Base-by-base conservation (phyloP, 1,140 invertebrate species). In the Drosophila virilis region DNA sequence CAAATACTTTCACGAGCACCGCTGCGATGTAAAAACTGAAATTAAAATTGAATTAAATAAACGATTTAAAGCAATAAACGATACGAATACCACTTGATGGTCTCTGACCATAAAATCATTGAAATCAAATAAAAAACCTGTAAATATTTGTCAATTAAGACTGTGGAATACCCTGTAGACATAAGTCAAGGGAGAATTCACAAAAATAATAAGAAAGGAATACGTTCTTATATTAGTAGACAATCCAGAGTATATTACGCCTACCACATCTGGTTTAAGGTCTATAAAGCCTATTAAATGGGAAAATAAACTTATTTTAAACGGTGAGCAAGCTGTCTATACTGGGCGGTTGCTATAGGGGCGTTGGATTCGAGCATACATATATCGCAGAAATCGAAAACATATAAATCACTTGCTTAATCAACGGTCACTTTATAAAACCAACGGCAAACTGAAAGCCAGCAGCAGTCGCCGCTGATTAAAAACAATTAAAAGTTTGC, bases 11-110 rank as follows among this genome's bases (percentile, higher is more conserved):
- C 60, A 55, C 8, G 43, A 55, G 32, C 35, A 28, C 17, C 15
- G 55, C 33, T 57, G 37, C 28, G 37, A 48, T 9, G n/a, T 8
- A 10, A n/a, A 75, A 74, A 77, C 38, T 66, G 50, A 75, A 85
- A 78, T 78, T 65, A 60, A 82, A 79, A 48, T 45, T 15, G 68
- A 74, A 71, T 82, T 77, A 68, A 79, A 74, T 74, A 42, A 72
- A 76, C 74, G 48, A 65, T 88, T 83, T 74, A 77, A 70, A 8
- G 69, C 48, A 71, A 73, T 33, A 54, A 72, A 68, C 6, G 46
- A 45, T 28, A 43, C 15, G 22, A 42, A 43, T 71, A 62, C 52
- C 52, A 50, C 55, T 59, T 48, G 38, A 54, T 43, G 60, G 42
- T 15, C 51, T 15, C 51, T 57, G 28, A 32, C 38, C 58, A 70